These are phyloP conservation scores for Valencia hispanica DNA, from an alignment of 2,797 vertebrate species.

Conservation along the genomic window DNA sequence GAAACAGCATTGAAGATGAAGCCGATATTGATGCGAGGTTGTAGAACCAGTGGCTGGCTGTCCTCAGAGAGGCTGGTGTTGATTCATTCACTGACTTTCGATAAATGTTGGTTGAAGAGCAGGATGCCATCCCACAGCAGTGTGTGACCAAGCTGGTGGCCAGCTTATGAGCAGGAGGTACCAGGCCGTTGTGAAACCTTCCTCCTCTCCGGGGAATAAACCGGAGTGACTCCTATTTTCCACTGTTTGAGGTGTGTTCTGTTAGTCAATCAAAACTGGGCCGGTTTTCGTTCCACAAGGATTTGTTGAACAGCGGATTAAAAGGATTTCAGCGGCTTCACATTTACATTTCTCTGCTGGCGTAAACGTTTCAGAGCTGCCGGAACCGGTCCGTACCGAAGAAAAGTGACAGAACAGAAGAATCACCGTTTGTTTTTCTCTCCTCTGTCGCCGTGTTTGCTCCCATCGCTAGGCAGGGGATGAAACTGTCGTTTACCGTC, in stretches of 20 bases:
- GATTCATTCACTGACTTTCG: too few relatives aligned
- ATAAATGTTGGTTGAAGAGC: too few relatives aligned
- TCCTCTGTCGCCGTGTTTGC: slow-evolving; percentile 50
- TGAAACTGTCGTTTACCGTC: slow-evolving; percentile 23
- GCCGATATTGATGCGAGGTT: too few relatives aligned
- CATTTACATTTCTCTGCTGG: background rate
- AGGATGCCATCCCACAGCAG: background rate
- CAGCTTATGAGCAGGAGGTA: background rate
- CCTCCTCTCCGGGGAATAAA: background rate
- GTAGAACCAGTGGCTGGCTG: too few relatives aligned
- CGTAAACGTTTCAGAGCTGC: too few relatives aligned
- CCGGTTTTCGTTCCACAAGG: background rate
- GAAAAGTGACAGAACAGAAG: background rate
- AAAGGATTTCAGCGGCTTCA: slow-evolving; percentile 25
- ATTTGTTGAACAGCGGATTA: slow-evolving; percentile 16
- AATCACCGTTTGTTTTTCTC: slow-evolving; percentile 27
- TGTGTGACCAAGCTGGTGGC: background rate
- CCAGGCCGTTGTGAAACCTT: background rate
- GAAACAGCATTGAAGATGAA: too few relatives aligned
- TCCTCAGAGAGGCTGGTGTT: too few relatives aligned
- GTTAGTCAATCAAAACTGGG: background rate
- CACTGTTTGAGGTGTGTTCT: slow-evolving; percentile 1
- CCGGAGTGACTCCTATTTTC: background rate
- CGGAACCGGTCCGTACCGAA: background rate
- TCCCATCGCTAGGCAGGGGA: slow-evolving; percentile 57